Evolutionary conservation across 2,797 vertebrate genomes (phyloP), one percentile per base, ranked within the genome.

Genomic region (Onychomys torridus): DNA sequence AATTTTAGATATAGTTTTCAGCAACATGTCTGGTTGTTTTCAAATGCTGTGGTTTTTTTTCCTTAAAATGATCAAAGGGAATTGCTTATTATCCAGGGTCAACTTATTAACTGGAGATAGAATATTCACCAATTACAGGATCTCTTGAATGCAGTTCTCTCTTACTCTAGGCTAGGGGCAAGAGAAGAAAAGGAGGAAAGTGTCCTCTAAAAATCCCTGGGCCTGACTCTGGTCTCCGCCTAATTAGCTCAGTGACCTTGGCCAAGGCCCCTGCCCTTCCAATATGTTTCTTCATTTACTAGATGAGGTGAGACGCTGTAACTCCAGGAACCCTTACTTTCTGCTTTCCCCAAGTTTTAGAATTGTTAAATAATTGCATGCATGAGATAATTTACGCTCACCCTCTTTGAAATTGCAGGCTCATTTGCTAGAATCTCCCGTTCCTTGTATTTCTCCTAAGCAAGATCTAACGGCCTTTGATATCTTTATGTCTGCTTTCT

Each of bases 401-500:
- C 90, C 52, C 37, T 78, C 84, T 97, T 93, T 97, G 95, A 98
- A 97, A 97, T 85, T 90, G 94, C 32, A 23, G 87, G 77, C 75
- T 93, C 91, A 96, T 97, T 97, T 97, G 94, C 91, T 83, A 76
- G 55, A 52, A 83, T 96, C 89, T 95, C 49, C 17, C 52, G 63
- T 52, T 96, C 63, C 40, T 40, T 81, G 1, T 88, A 83, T 96
- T 97, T 97, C 90, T 96, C 73, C 90, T 95, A 96, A 95, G 65
- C 86, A 93, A 95, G 95, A 96, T 98, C 95, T 88, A 93, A 93
- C 25, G 55, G 90, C 73, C 93, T 97, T 97, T 97, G 97, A 94
- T 97, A 96, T 83, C 67, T 27, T 92, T 89, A 77, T 90, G 81
- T 88, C 95, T 97, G n/a, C 83, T 93, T 97, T 86, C 94, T 77